phyloP scores from a whole-genome alignment of 2,888 invertebrate genomes.

The Phaonia tiefii region DNA sequence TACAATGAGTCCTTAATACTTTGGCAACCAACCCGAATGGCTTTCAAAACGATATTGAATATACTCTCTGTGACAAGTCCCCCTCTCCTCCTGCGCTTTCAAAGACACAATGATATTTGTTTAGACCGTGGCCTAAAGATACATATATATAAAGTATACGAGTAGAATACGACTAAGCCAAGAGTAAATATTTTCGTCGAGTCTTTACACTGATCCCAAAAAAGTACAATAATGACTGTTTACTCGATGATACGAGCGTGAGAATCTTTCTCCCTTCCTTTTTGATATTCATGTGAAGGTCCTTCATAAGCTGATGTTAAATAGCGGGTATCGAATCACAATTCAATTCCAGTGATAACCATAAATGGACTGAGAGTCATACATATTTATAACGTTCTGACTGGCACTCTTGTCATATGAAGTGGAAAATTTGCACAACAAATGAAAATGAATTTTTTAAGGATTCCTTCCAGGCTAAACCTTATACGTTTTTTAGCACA shows the following conservation, averaged over 20 bases:
- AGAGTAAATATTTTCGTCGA: slow-evolving; percentile 46
- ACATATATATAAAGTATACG: no score
- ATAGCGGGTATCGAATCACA: slow-evolving; percentile 29
- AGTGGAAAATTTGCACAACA: slow-evolving; percentile 77
- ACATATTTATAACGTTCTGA: neutral
- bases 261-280: slow-evolving; percentile 45
- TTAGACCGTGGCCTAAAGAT: slow-evolving; percentile 58
- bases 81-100: neutral
- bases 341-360: slow-evolving; percentile 7
- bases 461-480: slow-evolving; percentile 23
- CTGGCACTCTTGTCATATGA: neutral
- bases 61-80: slow-evolving; percentile 11
- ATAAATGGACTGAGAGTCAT: neutral
- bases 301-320: slow-evolving; percentile 51
- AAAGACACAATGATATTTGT: slow-evolving; percentile 42
- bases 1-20: slow-evolving; percentile 41
- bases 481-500: neutral
- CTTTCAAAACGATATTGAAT: slow-evolving; percentile 55
- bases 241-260: slow-evolving; percentile 52
- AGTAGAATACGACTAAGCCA: slow-evolving; percentile 34
- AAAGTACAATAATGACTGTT: slow-evolving; percentile 42
- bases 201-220: slow-evolving; percentile 45
- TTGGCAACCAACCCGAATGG: slow-evolving; percentile 30
- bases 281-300: slow-evolving; percentile 31
- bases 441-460: slow-evolving; percentile 75